phyloP scores from a whole-genome alignment of 2,888 invertebrate species.

The Lumbricus terrestris region DNA sequence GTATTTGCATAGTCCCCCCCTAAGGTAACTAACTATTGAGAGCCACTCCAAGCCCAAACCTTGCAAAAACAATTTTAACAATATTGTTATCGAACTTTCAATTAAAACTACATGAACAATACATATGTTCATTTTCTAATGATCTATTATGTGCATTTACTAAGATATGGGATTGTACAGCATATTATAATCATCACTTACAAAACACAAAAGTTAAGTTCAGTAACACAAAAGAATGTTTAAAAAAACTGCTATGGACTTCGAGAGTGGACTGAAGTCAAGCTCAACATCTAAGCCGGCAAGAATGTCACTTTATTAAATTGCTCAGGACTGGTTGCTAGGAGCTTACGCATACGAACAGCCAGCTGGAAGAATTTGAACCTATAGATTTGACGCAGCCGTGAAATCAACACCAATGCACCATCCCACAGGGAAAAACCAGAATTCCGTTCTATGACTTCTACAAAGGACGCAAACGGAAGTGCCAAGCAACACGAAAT shows the following conservation, averaged over 20 bases:
- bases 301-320: neutral
- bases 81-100: no score
- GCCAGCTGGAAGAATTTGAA: neutral
- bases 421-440: neutral
- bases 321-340: neutral
- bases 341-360: neutral
- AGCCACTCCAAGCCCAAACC: no score
- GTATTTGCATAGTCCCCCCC: no score
- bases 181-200: neutral
- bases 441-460: neutral
- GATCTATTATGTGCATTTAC: no score
- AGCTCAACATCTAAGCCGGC: neutral
- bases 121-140: no score
- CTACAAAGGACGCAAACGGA: neutral
- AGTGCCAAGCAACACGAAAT: neutral
- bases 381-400: neutral
- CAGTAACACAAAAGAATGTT: neutral
- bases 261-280: neutral
- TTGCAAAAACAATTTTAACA: no score
- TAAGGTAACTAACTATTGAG: no score
- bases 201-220: neutral
- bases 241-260: neutral
- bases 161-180: neutral
- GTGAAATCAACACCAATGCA: no score
- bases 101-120: no score